Conservation (phyloP, 2,888 invertebrate genomes). For the Zygothrica quintamaculata region DNA sequence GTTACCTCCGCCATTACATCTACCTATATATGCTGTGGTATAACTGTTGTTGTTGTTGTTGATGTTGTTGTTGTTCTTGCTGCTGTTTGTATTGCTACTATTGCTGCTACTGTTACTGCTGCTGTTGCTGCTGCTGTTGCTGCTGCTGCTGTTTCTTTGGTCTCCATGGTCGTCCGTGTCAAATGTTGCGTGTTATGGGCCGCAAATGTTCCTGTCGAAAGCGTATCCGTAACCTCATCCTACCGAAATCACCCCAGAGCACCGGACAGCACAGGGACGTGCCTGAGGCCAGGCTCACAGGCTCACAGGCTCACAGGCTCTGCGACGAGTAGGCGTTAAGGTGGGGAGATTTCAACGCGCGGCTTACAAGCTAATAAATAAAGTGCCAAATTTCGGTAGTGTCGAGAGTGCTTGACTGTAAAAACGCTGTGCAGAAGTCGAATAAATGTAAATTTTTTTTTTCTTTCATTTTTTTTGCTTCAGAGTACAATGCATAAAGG, state of each 20-base stretch:
- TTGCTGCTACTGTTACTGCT: slow-evolving; percentile 21
- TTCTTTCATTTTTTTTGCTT: too few species aligned
- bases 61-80: too few species aligned
- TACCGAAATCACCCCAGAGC: slow-evolving; percentile 14
- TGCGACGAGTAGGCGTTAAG: background rate
- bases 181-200: slow-evolving; percentile 78
- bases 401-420: slow-evolving; percentile 69
- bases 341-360: slow-evolving; percentile 62
- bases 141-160: slow-evolving; percentile 29
- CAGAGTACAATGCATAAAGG: slow-evolving; percentile 43
- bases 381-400: slow-evolving; percentile 55
- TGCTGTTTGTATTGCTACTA: too few species aligned
- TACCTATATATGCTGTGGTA: slow-evolving; percentile 30
- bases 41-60: too few species aligned
- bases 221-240: slow-evolving; percentile 65
- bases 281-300: slow-evolving; percentile 11
- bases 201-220: slow-evolving; percentile 76
- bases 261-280: slow-evolving; percentile 38
- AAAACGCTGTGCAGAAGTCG: slow-evolving; percentile 61
- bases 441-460: slow-evolving; percentile 51
- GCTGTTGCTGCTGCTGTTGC: slow-evolving; percentile 23
- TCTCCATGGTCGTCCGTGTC: slow-evolving; percentile 60
- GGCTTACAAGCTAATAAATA: slow-evolving; percentile 77
- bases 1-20: slow-evolving; percentile 2
- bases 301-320: too few species aligned